Evolutionary conservation across 1,140 invertebrate species (phyloP).

Genomic region (Leucophenga varia): DNA sequence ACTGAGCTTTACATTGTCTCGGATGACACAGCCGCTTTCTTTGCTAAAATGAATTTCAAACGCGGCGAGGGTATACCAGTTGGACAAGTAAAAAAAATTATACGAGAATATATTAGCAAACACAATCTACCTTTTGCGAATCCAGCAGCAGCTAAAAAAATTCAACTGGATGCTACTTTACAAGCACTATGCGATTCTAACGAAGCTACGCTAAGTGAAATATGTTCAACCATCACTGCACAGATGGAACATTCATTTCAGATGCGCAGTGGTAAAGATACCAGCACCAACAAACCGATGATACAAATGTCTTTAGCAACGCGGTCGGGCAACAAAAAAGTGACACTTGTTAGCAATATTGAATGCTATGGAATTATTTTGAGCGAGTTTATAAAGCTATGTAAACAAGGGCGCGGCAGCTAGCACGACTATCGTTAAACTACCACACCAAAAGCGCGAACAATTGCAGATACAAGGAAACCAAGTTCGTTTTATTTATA

Average conservation of each 20-base stretch:
- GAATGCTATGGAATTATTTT: conserved; percentile 82
- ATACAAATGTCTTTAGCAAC: conserved; percentile 77
- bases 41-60: conserved; percentile 61
- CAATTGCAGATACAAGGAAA: conserved; percentile 90
- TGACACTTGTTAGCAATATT: conserved; percentile 85
- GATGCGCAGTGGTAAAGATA: conserved; percentile 59
- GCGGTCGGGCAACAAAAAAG: conserved; percentile 87
- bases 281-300: conserved; percentile 76
- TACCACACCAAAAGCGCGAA: conserved; percentile 72
- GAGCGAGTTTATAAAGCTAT: conserved; percentile 75
- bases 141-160: conserved; percentile 45
- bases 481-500: conserved; percentile 77
- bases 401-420: conserved; percentile 83
- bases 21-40: conserved; percentile 43
- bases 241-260: conserved; percentile 78
- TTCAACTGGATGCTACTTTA: conserved; percentile 54
- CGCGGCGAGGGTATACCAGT: conserved; percentile 73
- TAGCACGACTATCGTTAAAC: conserved; percentile 76
- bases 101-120: conserved; percentile 77
- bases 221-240: conserved; percentile 68
- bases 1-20: conserved; percentile 70
- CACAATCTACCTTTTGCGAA: conserved; percentile 66
- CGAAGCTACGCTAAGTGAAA: conserved; percentile 68
- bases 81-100: conserved; percentile 67
- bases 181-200: conserved; percentile 45